Evolutionary conservation across 1,140 invertebrate genomes (phyloP).

Genomic region (Chironomus tepperi): DNA sequence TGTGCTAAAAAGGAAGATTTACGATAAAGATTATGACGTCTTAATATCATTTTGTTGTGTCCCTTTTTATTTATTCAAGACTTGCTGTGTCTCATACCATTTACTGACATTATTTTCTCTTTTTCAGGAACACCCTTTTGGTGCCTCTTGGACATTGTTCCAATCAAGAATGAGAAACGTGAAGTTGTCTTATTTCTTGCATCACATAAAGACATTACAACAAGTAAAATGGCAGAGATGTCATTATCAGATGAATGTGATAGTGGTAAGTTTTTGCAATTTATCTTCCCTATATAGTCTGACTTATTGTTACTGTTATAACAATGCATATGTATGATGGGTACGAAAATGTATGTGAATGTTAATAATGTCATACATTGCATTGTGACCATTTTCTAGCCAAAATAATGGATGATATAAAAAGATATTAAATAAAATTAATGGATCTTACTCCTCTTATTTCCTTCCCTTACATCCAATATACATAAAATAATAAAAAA

Average conservation of each 20-base stretch:
- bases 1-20: too few species aligned
- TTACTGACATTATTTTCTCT: conserved; percentile 2
- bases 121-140: conserved; percentile 80
- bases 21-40: too few species aligned
- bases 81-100: too few species aligned
- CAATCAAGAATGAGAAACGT: conserved; percentile 96
- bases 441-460: too few species aligned
- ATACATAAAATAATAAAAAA: not conserved
- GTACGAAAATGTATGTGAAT: too few species aligned
- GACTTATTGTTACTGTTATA: not conserved
- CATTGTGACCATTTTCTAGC: too few species aligned
- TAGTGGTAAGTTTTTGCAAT: conserved; percentile 55
- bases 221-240: conserved; percentile 75
- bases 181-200: conserved; percentile 94
- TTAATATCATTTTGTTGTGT: too few species aligned
- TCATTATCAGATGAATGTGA: conserved; percentile 69
- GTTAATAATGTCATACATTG: too few species aligned
- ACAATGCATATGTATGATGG: too few species aligned
- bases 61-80: not conserved
- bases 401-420: too few species aligned
- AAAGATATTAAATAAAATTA: too few species aligned
- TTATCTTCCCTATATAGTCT: not conserved
- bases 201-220: conserved; percentile 94
- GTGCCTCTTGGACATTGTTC: conserved; percentile 94
- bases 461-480: not conserved